Conservation (phyloP, 2,888 invertebrate genomes). For the Diploptera punctata region DNA sequence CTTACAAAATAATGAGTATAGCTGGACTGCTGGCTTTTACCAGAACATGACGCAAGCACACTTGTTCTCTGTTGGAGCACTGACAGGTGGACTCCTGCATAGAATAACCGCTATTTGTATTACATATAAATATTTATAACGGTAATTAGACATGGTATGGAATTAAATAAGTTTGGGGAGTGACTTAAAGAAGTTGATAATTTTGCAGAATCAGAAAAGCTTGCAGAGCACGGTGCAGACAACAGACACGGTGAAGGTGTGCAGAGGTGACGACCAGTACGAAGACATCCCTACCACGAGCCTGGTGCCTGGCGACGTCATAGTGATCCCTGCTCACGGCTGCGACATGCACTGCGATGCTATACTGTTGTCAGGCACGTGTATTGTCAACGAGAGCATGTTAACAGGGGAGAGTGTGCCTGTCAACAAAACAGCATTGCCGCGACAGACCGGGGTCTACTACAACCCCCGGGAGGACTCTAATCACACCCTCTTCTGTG, state of each 20-base stretch:
- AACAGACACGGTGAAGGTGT: conserved; percentile 60
- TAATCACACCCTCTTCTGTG: conserved; percentile 87
- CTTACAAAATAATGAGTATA: no score
- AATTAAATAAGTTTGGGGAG: no score
- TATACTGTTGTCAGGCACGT: conserved; percentile 82
- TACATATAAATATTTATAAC: no score
- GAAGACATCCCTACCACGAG: conserved; percentile 63
- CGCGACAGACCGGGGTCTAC: conserved; percentile 62
- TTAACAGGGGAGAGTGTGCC: conserved; percentile 95
- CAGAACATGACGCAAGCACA: no score
- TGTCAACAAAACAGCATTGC: conserved; percentile 81
- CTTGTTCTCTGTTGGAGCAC: no score
- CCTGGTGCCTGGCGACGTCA: conserved; percentile 87
- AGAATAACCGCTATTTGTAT: no score
- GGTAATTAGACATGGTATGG: no score
- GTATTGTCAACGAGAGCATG: conserved; percentile 95
- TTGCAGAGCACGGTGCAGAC: conserved; percentile 57
- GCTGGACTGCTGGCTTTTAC: no score
- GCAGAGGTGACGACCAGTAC: conserved; percentile 55
- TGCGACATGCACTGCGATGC: conserved; percentile 85
- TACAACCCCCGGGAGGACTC: conserved; percentile 79
- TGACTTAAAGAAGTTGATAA: no score
- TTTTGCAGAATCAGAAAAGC: conserved; percentile 55
- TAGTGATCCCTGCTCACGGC: conserved; percentile 80
- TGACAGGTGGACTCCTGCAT: no score